These are phyloP conservation scores for Bufo gargarizans DNA, from an alignment of 2,113 vertebrate species.

Conservation along the genomic window DNA sequence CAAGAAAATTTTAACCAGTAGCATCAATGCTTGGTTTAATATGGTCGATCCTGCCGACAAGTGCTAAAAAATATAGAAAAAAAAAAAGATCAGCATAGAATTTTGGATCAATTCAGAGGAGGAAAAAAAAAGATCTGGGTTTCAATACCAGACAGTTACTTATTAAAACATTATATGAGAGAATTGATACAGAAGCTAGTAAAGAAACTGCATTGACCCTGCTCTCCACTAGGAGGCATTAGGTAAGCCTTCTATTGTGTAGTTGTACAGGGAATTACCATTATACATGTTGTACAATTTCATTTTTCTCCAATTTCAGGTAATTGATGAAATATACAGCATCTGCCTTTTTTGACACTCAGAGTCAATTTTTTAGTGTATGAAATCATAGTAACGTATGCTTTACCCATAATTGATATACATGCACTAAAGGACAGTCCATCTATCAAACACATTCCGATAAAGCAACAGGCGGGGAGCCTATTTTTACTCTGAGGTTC, in stretches of 20 bases:
- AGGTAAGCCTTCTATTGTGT: not conserved
- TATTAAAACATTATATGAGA: not conserved
- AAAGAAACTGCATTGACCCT: not conserved
- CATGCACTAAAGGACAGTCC: not conserved
- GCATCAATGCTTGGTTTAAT: too few relatives aligned
- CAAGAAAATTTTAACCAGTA: too few relatives aligned
- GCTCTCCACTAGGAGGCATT: not conserved
- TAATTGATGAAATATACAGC: not conserved
- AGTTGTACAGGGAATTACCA: not conserved
- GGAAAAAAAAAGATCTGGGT: too few relatives aligned
- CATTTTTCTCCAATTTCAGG: not conserved
- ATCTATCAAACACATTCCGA: slow-evolving; percentile 16
- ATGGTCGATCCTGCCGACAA: too few relatives aligned
- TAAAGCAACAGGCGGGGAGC: not conserved
- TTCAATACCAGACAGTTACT: too few relatives aligned
- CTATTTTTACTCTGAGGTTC: slow-evolving; percentile 1
- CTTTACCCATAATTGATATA: not conserved
- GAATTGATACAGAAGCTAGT: not conserved
- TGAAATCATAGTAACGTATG: not conserved
- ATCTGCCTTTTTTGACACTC: not conserved
- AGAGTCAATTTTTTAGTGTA: not conserved
- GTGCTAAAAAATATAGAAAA: too few relatives aligned
- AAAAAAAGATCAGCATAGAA: not conserved
- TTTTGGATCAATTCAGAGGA: not conserved
- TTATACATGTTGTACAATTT: not conserved